Base-by-base conservation (phyloP, 2,888 invertebrate genomes). In the Epirrhoe alternata region DNA sequence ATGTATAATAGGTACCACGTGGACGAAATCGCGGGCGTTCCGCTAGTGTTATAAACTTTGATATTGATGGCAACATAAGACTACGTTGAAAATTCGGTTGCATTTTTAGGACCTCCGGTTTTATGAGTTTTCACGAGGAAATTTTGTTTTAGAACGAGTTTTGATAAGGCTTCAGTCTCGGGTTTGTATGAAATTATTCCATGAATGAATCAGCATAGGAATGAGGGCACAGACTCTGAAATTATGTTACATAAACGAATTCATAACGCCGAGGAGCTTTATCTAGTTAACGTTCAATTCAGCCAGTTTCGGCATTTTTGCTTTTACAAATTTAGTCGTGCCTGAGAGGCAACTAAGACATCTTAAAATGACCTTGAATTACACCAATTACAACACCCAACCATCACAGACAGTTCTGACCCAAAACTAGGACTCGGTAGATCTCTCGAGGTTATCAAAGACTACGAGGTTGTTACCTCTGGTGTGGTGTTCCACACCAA, bases 191-290 rank as follows among this genome's bases (percentile, higher is more conserved):
- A 38, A 50, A 55, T 55, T 62, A 60, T 65, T 60, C 45, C 42
- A 65, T 60, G 55, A 60, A 65, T 59, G 17, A 30, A 52, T 57
- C 47, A 50, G 24, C 64, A 58, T 53, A 54, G 17, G 51, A 30
- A 38, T 33, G 38, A 59, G 24, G 47, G 42, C 42, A 10, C 47
- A 33, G 33, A 33, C 7, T 10, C 45, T 47, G 47, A 47, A 47
- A 47, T 47, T 47, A 47, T 16, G 47, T 47, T 16, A 16, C 16
- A 14, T 47, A 16, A 47, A 47, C 5, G 16, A 47, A 47, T 16
- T 16, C 47, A 47, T 14, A 16, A 47, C 7, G 47, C 14, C 6
- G 47, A 6, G 12, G 14, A 16, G 14, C 6, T 16, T 16, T 47
- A 47, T 47, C 14, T 14, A 7, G 47, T 47, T 47, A 47, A 12